phyloP scores from a whole-genome alignment of 2,797 vertebrate genomes.

The Arrhamphus sclerolepis region DNA sequence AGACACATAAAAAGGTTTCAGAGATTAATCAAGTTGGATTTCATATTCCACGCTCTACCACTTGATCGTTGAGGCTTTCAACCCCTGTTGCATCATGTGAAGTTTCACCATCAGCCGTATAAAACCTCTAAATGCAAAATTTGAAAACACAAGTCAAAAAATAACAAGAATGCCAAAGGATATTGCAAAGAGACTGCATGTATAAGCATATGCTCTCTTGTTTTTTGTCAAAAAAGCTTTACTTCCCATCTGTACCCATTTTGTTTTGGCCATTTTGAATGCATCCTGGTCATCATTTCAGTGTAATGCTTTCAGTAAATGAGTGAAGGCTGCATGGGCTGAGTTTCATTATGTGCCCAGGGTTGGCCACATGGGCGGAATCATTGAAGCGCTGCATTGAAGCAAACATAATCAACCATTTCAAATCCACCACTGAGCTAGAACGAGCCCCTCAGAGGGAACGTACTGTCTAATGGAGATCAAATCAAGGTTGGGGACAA shows the following conservation, averaged over 20 bases:
- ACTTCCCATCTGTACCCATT: slow-evolving; percentile 50
- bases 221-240: not conserved
- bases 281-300: slow-evolving; percentile 39
- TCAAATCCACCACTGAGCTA: slow-evolving; percentile 62
- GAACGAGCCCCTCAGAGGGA: slow-evolving; percentile 35
- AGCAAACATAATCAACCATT: slow-evolving; percentile 59
- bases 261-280: slow-evolving; percentile 33
- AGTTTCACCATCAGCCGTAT: slow-evolving; percentile 25
- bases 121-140: slow-evolving; percentile 26
- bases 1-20: slow-evolving; percentile 62
- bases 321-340: slow-evolving; percentile 39
- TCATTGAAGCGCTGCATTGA: slow-evolving; percentile 37
- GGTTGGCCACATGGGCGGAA: slow-evolving; percentile 51
- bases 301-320: slow-evolving; percentile 49
- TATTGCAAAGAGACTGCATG: not conserved
- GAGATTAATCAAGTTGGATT: slow-evolving; percentile 70
- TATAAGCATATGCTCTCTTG: not conserved
- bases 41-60: slow-evolving; percentile 45
- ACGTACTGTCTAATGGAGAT: slow-evolving; percentile 19
- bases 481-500: slow-evolving; percentile 8
- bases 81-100: slow-evolving; percentile 39
- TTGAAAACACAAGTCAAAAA: slow-evolving; percentile 7
- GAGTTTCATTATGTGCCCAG: slow-evolving; percentile 42
- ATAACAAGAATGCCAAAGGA: slow-evolving; percentile 7
- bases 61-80: slow-evolving; percentile 63